phyloP scores from a whole-genome alignment of 2,113 vertebrate genomes.

The Scomber japonicus region DNA sequence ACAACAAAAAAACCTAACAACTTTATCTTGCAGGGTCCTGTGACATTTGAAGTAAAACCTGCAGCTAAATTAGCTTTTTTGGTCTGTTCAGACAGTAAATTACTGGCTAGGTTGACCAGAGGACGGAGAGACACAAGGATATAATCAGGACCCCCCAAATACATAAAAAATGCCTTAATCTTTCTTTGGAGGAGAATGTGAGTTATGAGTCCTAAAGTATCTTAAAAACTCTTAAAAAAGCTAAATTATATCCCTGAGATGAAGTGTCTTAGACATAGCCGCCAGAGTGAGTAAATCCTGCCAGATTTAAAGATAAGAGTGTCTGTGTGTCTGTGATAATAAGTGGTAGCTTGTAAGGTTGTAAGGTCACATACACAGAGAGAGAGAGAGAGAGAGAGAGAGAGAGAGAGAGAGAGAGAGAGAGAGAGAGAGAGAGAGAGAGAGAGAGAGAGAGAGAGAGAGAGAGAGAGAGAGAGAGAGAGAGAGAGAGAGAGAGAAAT shows the following conservation, averaged over 20 bases:
- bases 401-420: no score
- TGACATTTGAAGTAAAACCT: no score
- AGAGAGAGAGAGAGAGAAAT: conserved; percentile 17
- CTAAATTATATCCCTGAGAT: conserved; percentile 49
- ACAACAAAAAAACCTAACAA: no score
- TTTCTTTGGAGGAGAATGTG: conserved; percentile 24
- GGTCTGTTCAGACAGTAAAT: background rate
- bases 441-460: conserved; percentile 12
- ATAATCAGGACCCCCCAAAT: conserved; percentile 1
- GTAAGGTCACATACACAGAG: conserved; percentile 42
- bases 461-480: background rate
- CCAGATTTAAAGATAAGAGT: conserved; percentile 63
- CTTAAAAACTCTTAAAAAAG: conserved; percentile 51
- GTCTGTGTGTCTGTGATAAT: conserved; percentile 65
- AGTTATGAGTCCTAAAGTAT: conserved; percentile 42
- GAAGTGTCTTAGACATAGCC: conserved; percentile 56
- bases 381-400: conserved; percentile 1
- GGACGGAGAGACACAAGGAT: background rate
- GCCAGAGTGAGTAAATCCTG: conserved; percentile 65
- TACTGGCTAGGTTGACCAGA: conserved; percentile 3
- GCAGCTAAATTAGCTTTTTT: no score
- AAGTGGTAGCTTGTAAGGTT: conserved; percentile 61
- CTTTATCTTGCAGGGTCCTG: no score
- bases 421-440: background rate
- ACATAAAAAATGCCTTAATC: conserved; percentile 10